Conservation (phyloP, 2,888 invertebrate genomes). For the Drosophila flavopinicola region DNA sequence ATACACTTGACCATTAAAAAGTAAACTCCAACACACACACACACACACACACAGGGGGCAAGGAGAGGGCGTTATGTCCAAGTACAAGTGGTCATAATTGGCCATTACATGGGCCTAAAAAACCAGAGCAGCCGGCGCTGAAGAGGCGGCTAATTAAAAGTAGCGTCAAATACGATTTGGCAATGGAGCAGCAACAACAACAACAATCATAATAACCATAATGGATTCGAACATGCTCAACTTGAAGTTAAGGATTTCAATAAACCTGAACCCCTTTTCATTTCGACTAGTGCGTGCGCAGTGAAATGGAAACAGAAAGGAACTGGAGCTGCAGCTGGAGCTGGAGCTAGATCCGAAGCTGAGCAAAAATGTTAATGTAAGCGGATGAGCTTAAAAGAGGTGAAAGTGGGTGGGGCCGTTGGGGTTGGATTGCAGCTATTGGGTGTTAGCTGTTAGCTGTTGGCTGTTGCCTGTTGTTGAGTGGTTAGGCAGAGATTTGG, state of each 20-base stretch:
- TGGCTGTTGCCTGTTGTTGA: not conserved
- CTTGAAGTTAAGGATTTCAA: constrained; percentile 50
- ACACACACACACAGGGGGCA: not conserved
- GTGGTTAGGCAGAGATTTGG: constrained; percentile 2
- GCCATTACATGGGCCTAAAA: constrained; percentile 73
- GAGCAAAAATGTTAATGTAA: constrained; percentile 45
- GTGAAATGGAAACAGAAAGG: constrained; percentile 20
- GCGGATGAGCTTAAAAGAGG: constrained; percentile 47
- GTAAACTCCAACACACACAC: constrained; percentile 42
- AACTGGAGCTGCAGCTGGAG: constrained; percentile 6
- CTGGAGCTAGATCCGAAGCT: constrained; percentile 1
- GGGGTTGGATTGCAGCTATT: too few species aligned
- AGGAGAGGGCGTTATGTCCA: constrained; percentile 28
- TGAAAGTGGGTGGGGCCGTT: too few species aligned
- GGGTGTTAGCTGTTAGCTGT: too few species aligned
- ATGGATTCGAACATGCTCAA: constrained; percentile 56
- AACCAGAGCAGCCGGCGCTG: constrained; percentile 25
- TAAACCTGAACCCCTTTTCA: too few species aligned
- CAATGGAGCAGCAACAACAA: constrained; percentile 27
- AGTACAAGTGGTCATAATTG: constrained; percentile 74
- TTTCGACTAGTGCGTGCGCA: too few species aligned
- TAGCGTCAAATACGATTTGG: constrained; percentile 70
- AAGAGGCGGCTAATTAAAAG: constrained; percentile 71
- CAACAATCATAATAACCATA: constrained; percentile 48
- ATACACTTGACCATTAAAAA: constrained; percentile 75